A percentile compares a stretch with the other conserved stretches of the same genome.
These are phyloP conservation scores for Pogonomyrmex californicus DNA, from an alignment of 1,140 invertebrate genomes.

Conservation along the genomic window DNA sequence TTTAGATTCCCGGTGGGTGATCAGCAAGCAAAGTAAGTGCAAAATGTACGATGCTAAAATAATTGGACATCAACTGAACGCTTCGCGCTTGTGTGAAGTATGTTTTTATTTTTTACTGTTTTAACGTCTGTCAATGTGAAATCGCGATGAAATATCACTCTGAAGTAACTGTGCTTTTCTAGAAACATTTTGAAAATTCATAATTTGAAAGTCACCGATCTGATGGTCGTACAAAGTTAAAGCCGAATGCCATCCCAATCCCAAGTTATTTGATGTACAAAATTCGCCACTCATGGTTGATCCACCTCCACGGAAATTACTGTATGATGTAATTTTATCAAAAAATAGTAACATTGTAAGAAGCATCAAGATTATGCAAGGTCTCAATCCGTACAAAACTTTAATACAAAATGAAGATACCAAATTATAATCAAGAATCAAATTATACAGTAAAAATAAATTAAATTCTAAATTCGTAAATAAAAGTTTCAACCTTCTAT, in stretches of 20 bases:
- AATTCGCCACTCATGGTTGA: neutral
- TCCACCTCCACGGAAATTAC: neutral
- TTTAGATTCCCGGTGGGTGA: neutral
- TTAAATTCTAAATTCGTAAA: no score
- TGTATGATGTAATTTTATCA: no score
- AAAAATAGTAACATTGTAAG: no score
- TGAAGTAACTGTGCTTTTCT: neutral
- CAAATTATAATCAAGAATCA: no score
- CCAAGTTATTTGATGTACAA: neutral
- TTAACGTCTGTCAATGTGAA: neutral
- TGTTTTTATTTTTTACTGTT: neutral
- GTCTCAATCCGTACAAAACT: no score
- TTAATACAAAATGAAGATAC: no score
- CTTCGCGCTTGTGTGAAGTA: neutral
- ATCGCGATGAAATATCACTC: neutral
- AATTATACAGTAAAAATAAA: no score
- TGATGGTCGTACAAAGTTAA: neutral
- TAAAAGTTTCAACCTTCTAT: no score
- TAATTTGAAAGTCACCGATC: neutral
- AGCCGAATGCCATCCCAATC: neutral
- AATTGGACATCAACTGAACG: neutral
- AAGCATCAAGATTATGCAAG: no score
- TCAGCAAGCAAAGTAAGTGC: neutral
- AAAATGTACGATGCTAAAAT: neutral
- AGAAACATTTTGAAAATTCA: conserved; percentile 11